Conservation (phyloP, 2,888 invertebrate genomes). For the Acleris laterana region DNA sequence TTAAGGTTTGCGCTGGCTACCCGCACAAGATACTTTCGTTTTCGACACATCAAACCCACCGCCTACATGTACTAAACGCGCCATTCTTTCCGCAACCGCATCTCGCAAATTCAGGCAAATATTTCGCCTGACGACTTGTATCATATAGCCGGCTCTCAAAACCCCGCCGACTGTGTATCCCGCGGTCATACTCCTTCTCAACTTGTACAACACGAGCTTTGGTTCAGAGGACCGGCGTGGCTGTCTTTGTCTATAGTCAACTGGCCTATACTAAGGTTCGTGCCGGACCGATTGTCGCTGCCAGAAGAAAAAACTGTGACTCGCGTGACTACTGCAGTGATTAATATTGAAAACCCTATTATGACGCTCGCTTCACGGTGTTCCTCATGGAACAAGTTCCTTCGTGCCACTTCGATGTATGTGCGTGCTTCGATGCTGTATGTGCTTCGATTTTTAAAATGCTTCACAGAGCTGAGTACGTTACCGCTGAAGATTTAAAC, state of each 20-base stretch:
- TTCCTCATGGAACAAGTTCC: background rate
- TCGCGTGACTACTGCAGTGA: background rate
- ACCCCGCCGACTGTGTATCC: background rate
- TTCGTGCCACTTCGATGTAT: too few species aligned
- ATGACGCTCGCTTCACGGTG: background rate
- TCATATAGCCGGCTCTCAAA: background rate
- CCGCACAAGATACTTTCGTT: too few species aligned
- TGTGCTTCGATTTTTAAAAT: background rate
- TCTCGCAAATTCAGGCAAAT: slow-evolving; percentile 2
- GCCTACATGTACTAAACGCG: too few species aligned
- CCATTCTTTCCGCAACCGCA: too few species aligned
- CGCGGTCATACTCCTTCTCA: background rate
- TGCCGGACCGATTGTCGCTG: background rate
- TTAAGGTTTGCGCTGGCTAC: too few species aligned
- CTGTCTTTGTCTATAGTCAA: background rate
- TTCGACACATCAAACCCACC: too few species aligned
- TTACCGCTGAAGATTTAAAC: background rate
- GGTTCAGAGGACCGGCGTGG: background rate
- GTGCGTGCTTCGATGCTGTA: too few species aligned
- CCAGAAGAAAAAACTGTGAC: background rate
- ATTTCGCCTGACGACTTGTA: background rate
- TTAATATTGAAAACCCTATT: too few species aligned
- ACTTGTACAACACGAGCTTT: background rate
- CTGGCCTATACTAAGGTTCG: background rate
- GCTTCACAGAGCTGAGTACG: background rate